Evolutionary conservation across 2,113 vertebrate genomes (phyloP).

Genomic region (Cyanoderma ruficeps): DNA sequence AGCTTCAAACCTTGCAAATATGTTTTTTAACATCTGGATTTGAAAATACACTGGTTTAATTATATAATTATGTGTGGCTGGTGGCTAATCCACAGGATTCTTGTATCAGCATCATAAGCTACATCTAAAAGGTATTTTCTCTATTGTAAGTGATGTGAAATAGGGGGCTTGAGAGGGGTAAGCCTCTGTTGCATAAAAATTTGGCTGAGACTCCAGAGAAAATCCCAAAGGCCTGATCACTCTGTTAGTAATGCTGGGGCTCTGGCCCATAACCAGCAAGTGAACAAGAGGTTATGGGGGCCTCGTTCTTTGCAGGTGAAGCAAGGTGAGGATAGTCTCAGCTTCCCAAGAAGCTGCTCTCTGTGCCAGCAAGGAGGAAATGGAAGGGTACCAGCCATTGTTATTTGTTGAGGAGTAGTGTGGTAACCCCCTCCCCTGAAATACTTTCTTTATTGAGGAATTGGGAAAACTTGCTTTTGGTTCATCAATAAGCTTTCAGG

Average conservation of each 20-base stretch:
- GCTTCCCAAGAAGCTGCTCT: not conserved
- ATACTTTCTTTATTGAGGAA: not conserved
- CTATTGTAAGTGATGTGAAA: not conserved
- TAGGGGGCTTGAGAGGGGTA: not conserved
- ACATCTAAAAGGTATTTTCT: not conserved
- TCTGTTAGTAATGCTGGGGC: not conserved
- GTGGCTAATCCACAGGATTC: not conserved
- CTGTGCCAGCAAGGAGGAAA: not conserved
- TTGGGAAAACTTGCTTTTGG: not conserved
- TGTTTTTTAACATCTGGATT: not conserved
- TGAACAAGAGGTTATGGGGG: not conserved
- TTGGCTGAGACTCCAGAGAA: constrained; percentile 5
- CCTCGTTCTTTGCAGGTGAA: not conserved
- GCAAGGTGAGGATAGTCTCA: not conserved
- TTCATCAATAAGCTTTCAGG: not conserved
- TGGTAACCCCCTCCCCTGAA: not conserved
- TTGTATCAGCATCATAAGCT: not conserved
- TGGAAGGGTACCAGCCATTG: fast-evolving
- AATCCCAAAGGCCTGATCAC: constrained; percentile 12
- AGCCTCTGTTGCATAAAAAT: constrained; percentile 17
- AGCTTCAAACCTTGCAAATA: not conserved
- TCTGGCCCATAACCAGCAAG: not conserved
- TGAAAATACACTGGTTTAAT: not conserved
- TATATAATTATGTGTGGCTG: not conserved
- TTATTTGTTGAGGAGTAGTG: not conserved